Conservation (phyloP, 2,888 invertebrate genomes). For the Neocrepidodera transversa region DNA sequence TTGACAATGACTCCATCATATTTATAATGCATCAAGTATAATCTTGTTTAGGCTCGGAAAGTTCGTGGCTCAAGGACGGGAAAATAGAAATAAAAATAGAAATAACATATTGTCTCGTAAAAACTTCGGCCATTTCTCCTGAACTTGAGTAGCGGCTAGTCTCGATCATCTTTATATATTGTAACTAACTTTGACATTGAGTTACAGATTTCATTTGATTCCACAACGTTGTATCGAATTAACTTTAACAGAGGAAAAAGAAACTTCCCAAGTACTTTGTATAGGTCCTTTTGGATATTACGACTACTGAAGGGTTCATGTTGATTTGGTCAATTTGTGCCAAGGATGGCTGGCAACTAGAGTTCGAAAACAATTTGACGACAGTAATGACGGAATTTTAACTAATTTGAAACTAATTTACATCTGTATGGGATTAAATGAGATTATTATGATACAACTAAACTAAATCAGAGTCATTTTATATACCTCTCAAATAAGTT, state of each 20-base stretch:
- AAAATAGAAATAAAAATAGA: slow-evolving; percentile 25
- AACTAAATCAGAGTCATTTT: too few species aligned
- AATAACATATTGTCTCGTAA: slow-evolving; percentile 40
- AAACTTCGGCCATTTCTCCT: slow-evolving; percentile 34
- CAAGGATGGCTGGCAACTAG: too few species aligned
- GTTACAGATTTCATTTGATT: slow-evolving; percentile 28
- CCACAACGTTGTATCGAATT: slow-evolving; percentile 9
- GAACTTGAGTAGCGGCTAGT: slow-evolving; percentile 24
- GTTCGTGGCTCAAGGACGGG: slow-evolving; percentile 8
- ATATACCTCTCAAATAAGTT: too few species aligned
- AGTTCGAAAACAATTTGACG: too few species aligned
- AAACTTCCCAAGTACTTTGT: neutral
- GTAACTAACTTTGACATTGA: slow-evolving; percentile 33
- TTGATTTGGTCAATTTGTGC: too few species aligned
- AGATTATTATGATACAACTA: too few species aligned
- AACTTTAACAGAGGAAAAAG: neutral
- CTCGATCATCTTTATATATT: slow-evolving; percentile 29
- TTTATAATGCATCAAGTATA: slow-evolving; percentile 42
- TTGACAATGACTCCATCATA: slow-evolving; percentile 39
- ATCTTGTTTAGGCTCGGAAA: slow-evolving; percentile 35
- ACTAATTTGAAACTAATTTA: too few species aligned
- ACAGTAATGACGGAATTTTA: too few species aligned
- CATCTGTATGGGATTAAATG: too few species aligned
- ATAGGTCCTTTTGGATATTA: neutral
- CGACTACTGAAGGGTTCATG: neutral